Conservation (phyloP, 2,797 vertebrate species). For the Aeoliscus strigatus region DNA sequence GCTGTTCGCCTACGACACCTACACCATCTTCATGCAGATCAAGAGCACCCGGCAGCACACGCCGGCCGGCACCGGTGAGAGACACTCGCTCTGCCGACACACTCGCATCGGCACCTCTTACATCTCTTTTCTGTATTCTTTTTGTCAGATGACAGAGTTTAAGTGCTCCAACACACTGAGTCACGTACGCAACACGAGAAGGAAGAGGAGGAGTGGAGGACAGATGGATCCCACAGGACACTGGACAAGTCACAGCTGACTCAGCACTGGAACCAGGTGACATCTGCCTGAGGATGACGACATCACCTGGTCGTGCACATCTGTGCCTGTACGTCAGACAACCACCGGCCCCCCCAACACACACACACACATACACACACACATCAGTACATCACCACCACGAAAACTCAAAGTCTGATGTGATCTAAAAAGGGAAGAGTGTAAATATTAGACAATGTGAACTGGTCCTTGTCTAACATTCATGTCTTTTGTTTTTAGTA, state of each 20-base stretch:
- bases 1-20: conserved; percentile 74
- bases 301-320: conserved; percentile 12
- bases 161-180: conserved; percentile 33
- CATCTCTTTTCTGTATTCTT: neutral
- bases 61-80: conserved; percentile 60
- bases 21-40: conserved; percentile 59
- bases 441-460: conserved; percentile 26
- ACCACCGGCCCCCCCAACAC: no score
- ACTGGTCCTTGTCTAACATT: conserved; percentile 26
- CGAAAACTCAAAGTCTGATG: conserved; percentile 12
- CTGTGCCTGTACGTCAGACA: conserved; percentile 20
- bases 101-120: no score
- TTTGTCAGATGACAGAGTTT: conserved; percentile 61
- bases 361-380: neutral
- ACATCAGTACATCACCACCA: conserved; percentile 18
- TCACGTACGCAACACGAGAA: conserved; percentile 29
- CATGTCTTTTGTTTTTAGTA: no score
- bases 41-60: conserved; percentile 52
- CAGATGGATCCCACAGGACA: conserved; percentile 38
- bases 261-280: conserved; percentile 14
- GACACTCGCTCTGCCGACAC: neutral
- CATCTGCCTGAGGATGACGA: conserved; percentile 17
- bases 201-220: conserved; percentile 16
- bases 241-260: conserved; percentile 41
- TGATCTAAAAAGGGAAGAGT: conserved; percentile 40